These are phyloP conservation scores for Hexactinellida sp. DNA, from an alignment of 37 sponge, comb jelly and placozoan species.

Conservation along the genomic window DNA sequence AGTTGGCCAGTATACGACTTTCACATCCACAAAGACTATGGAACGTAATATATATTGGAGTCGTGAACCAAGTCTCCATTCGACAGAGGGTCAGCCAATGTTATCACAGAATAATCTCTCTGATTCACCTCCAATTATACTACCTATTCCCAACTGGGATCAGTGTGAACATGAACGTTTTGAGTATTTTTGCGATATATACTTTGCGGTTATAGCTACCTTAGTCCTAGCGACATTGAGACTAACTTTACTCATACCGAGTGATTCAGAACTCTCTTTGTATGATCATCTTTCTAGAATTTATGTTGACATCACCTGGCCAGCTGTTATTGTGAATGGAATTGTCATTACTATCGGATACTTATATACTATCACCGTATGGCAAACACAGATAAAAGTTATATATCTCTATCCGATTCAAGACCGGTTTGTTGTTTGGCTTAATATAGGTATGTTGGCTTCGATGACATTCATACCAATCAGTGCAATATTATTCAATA, in stretches of 20 bases:
- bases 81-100: background rate
- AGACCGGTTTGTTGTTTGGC: background rate
- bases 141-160: background rate
- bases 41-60: background rate
- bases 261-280: background rate
- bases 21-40: background rate
- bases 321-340: background rate
- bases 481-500: background rate
- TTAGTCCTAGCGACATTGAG: background rate
- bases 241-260: background rate
- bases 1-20: background rate
- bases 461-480: background rate
- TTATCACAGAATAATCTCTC: background rate
- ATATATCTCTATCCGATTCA: background rate
- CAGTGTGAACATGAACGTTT: background rate
- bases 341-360: background rate
- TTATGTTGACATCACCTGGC: background rate
- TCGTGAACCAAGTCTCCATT: background rate
- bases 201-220: background rate
- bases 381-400: background rate
- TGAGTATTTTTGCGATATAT: background rate
- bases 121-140: background rate
- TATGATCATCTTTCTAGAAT: background rate
- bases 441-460: background rate
- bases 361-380: background rate